These are phyloP conservation scores for pig (Sus scrofa) DNA, from an alignment of 2,113 vertebrate genomes.

Conservation along the genomic window DNA sequence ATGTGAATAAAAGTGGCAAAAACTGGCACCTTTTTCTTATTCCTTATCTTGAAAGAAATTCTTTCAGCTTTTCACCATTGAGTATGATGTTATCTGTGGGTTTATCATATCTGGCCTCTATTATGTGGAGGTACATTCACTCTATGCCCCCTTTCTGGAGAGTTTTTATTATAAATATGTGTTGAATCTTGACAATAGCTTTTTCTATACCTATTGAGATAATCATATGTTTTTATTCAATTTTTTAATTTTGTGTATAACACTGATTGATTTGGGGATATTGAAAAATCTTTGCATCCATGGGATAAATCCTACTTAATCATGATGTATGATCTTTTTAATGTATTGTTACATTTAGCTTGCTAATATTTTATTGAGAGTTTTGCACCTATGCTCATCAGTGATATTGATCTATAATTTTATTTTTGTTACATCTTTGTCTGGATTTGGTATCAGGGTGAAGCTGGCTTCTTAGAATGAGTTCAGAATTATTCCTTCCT, in stretches of 20 bases:
- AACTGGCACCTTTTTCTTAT: background rate
- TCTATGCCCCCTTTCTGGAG: no score
- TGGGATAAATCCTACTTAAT: background rate
- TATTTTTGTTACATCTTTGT: background rate
- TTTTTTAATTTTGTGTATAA: no score
- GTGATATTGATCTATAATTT: background rate
- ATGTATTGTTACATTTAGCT: background rate
- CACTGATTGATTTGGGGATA: no score
- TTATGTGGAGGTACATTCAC: no score
- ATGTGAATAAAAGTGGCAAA: background rate
- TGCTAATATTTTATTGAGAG: background rate
- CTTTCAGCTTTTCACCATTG: background rate
- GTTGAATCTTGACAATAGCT: no score
- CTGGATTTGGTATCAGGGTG: background rate
- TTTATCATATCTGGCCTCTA: no score
- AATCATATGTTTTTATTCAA: no score
- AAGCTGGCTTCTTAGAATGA: background rate
- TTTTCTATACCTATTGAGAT: no score
- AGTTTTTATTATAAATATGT: no score
- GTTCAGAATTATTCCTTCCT: background rate
- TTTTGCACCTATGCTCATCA: background rate
- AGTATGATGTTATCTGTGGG: background rate
- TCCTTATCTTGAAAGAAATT: background rate
- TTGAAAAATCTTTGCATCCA: background rate
- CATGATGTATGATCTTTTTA: background rate